Evolutionary conservation across 1,140 invertebrate genomes (phyloP).

Genomic region (Heterodera schachtii): DNA sequence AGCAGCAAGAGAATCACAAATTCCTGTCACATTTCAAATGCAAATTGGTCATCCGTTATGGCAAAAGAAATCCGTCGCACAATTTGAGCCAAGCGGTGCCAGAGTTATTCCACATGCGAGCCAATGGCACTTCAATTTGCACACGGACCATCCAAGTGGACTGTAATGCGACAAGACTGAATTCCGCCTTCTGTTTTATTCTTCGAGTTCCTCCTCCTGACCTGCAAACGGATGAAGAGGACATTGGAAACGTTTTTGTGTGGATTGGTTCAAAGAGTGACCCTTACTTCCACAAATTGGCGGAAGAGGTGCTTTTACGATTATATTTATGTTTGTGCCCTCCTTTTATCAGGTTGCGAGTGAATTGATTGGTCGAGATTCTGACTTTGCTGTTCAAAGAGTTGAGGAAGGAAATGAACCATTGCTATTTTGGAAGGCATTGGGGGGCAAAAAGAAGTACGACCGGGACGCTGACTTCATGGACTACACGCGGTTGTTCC

Average conservation of each 20-base stretch:
- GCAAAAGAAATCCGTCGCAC: slow-evolving; percentile 66
- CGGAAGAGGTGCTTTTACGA: slow-evolving; percentile 85
- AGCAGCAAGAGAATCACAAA: slow-evolving; percentile 96
- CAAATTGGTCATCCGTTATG: slow-evolving; percentile 89
- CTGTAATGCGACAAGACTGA: slow-evolving; percentile 62
- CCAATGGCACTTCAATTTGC: slow-evolving; percentile 90
- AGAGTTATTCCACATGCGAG: slow-evolving; percentile 90
- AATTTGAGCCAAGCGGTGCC: slow-evolving; percentile 72
- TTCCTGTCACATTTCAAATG: slow-evolving; percentile 96
- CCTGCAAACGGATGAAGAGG: slow-evolving; percentile 72
- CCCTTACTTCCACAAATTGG: slow-evolving; percentile 82
- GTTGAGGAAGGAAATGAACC: slow-evolving; percentile 95
- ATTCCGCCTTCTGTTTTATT: slow-evolving; percentile 69
- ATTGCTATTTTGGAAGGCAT: slow-evolving; percentile 95
- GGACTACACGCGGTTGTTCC: slow-evolving; percentile 88
- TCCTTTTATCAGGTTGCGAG: slow-evolving; percentile 47
- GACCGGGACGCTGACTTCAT: slow-evolving; percentile 88
- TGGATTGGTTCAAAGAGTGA: slow-evolving; percentile 91
- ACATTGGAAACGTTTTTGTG: slow-evolving; percentile 90
- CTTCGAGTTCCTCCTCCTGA: slow-evolving; percentile 41
- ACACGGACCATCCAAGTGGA: slow-evolving; percentile 74
- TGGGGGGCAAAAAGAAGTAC: slow-evolving; percentile 89
- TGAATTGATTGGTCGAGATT: slow-evolving; percentile 58
- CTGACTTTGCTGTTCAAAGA: slow-evolving; percentile 72
- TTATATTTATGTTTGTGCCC: slow-evolving; percentile 72